Evolutionary conservation across 1,140 invertebrate species (phyloP), one percentile per base, ranked within the genome.

Genomic region (Cydia pomonella): DNA sequence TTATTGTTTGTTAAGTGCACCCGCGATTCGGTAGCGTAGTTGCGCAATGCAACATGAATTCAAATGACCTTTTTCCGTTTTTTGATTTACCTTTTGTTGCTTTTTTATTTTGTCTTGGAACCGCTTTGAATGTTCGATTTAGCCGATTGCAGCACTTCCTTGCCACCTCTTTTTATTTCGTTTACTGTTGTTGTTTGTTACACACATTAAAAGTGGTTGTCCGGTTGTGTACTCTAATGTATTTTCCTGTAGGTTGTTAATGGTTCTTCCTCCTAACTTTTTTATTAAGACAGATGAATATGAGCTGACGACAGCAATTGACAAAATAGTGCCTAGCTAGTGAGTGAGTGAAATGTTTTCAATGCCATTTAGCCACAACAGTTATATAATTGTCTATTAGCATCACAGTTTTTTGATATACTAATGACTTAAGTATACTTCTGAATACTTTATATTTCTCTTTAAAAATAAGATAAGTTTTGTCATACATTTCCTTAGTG

Each of bases 1-100:
- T 77, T 53, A 53, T 73, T 73, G 47, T 72, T 64, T 72, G 73
- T 33, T 69, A 69, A 69, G 64, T 69, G 64, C 64, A 69, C 64
- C 29, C 29, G 64, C 64, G 29, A 69, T 21, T 69, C 64, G 29
- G 64, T 69, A 38, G 64, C 64, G 64, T 18, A 41, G 64, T 69
- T 69, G 64, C 64, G 64, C 64, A 69, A 69, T 69, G 33, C 64
- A 25, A 66, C 27, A 66, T 66, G 63, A 66, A 66, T 66, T 66
- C 63, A 66, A 69, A 69, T 69, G 64, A 69, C 64, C 64, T 69
- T 69, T 66, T 69, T 69, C 64, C 64, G 64, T 69, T 69, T 69
- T 69, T 69, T 69, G n/a, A 69, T 69, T 69, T 69, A 38, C 63
- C 27, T 66, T 33, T 27, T 69, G 64, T 69, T 33, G 9, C 9